Percentiles rank a stretch among this genome's conserved stretches.
Conservation (phyloP, 2,797 vertebrate species). For the Masticophis lateralis region DNA sequence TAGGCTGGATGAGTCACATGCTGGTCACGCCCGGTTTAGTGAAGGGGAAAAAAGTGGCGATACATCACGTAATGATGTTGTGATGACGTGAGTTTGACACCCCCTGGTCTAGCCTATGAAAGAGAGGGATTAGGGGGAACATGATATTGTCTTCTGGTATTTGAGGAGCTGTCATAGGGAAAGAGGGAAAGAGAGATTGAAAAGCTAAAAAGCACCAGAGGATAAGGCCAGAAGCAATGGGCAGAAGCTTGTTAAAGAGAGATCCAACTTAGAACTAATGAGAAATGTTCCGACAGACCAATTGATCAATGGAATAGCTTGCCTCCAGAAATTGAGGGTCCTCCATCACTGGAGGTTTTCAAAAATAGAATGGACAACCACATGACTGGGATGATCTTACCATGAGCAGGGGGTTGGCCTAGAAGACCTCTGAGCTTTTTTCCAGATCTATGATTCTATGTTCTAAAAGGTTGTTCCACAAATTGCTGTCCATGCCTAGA, state of each 20-base stretch:
- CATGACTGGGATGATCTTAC: not conserved
- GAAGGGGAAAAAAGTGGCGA: accelerated
- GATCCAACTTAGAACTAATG: not conserved
- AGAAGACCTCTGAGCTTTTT: not conserved
- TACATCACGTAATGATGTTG: too few species aligned
- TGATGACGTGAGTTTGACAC: too few species aligned
- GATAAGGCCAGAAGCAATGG: not conserved
- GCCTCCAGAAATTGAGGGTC: not conserved
- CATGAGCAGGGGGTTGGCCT: not conserved
- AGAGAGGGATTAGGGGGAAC: not conserved
- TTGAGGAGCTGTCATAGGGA: not conserved
- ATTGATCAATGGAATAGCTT: not conserved
- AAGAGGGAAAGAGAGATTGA: not conserved
- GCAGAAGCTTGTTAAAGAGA: not conserved
- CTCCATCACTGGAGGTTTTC: not conserved
- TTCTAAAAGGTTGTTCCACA: not conserved
- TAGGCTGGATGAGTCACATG: too few species aligned
- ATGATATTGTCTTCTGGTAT: not conserved
- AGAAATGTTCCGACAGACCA: not conserved
- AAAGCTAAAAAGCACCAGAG: not conserved
- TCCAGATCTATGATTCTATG: not conserved
- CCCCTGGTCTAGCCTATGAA: not conserved
- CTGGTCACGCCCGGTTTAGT: too few species aligned
- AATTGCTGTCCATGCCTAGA: not conserved
- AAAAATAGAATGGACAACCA: not conserved